phyloP scores from a whole-genome alignment of 2,888 invertebrate species.

The Miltochrista miniata region DNA sequence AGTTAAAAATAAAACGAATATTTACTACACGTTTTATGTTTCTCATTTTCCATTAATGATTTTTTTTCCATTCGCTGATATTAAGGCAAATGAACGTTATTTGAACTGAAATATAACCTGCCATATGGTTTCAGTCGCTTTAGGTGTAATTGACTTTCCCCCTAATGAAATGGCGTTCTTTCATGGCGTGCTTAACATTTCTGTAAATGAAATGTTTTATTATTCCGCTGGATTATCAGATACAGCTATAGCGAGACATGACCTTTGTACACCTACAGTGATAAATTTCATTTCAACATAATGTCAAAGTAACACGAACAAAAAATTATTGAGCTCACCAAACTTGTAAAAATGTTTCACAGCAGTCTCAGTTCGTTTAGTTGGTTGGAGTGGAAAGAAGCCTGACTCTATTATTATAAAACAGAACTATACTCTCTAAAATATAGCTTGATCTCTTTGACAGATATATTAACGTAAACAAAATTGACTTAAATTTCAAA shows the following conservation, averaged over 20 bases:
- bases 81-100: constrained; percentile 56
- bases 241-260: neutral
- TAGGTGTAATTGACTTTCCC: constrained; percentile 58
- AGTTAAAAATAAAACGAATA: constrained; percentile 44
- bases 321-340: no score
- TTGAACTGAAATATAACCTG: constrained; percentile 58
- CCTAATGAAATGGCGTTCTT: constrained; percentile 61
- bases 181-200: constrained; percentile 35
- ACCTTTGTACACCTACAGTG: neutral
- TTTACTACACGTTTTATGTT: constrained; percentile 53
- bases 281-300: no score
- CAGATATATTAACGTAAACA: no score
- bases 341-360: no score
- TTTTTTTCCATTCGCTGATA: constrained; percentile 52
- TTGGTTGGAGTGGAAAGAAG: no score
- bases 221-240: constrained; percentile 3
- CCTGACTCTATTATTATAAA: no score
- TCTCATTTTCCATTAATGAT: constrained; percentile 54
- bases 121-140: constrained; percentile 54
- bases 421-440: no score
- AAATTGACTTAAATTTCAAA: no score
- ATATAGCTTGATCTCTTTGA: no score
- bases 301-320: no score
- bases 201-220: constrained; percentile 24
- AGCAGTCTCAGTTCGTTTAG: no score